Percentiles rank a stretch among this genome's conserved stretches.
These are phyloP conservation scores for Myrmophylax atrothorax DNA, from an alignment of 2,113 vertebrate genomes.

Conservation along the genomic window DNA sequence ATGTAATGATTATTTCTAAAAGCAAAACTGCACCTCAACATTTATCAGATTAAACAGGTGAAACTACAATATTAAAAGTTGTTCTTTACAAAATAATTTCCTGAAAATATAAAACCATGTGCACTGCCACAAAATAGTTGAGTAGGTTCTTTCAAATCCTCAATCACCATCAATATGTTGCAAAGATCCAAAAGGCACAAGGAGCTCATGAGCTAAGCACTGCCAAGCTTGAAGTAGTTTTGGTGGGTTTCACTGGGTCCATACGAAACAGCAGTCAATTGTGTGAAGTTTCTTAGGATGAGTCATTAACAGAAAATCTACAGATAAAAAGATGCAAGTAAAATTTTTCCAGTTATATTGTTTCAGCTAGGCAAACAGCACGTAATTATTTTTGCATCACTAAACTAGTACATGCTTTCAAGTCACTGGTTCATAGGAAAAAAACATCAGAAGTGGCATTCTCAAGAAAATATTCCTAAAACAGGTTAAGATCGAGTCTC, in stretches of 20 bases:
- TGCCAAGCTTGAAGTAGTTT: constrained; percentile 78
- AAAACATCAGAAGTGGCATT: not conserved
- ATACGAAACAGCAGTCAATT: constrained; percentile 66
- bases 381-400: not conserved
- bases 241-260: constrained; percentile 75
- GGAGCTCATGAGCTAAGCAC: constrained; percentile 79
- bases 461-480: not conserved
- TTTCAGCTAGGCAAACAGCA: not conserved
- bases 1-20: constrained; percentile 74
- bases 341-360: not conserved
- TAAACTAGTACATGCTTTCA: not conserved
- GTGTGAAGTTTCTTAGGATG: constrained; percentile 72
- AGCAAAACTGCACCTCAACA: constrained; percentile 72
- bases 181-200: constrained; percentile 84
- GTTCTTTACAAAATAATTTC: constrained; percentile 82
- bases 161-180: constrained; percentile 65
- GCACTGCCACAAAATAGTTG: constrained; percentile 80
- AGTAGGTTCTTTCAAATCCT: constrained; percentile 75
- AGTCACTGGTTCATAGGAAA: not conserved
- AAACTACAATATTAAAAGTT: constrained; percentile 82
- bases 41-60: constrained; percentile 74
- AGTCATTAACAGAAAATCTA: constrained; percentile 80
- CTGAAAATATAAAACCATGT: constrained; percentile 83
- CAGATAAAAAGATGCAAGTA: not conserved
- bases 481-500: not conserved